Evolutionary conservation across 2,888 invertebrate genomes (phyloP).

Genomic region (Timema podura): DNA sequence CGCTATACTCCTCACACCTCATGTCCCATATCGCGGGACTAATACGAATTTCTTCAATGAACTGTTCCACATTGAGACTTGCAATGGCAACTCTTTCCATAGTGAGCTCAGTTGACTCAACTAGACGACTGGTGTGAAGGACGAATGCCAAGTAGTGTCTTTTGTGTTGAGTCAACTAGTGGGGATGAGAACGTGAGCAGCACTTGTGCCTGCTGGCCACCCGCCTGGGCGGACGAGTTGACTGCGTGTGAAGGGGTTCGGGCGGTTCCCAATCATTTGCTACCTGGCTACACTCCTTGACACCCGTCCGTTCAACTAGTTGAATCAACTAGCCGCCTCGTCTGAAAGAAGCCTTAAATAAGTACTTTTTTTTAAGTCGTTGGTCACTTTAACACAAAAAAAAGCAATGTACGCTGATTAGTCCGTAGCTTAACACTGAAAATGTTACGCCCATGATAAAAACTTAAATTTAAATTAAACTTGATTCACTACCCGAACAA

Average conservation of each 20-base stretch:
- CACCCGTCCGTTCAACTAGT: conserved; percentile 4
- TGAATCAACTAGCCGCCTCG: neutral
- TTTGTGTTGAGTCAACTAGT: neutral
- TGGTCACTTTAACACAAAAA: too few species aligned
- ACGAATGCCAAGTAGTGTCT: too few species aligned
- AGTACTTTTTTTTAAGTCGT: too few species aligned
- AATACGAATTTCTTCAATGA: neutral
- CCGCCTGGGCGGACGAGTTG: neutral
- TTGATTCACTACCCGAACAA: too few species aligned
- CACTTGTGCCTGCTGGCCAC: neutral
- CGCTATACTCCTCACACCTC: conserved; percentile 1
- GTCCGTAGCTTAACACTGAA: too few species aligned
- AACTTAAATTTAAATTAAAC: too few species aligned
- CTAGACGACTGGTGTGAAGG: too few species aligned
- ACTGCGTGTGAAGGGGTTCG: neutral
- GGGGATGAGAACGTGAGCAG: neutral
- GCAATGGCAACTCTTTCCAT: too few species aligned
- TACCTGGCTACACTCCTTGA: conserved; percentile 1
- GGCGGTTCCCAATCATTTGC: conserved; percentile 7
- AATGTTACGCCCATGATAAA: too few species aligned
- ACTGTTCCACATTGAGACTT: too few species aligned
- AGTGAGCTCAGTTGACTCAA: too few species aligned
- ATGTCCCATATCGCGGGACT: neutral
- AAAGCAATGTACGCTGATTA: too few species aligned
- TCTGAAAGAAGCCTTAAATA: neutral